phyloP scores from a whole-genome alignment of 2,113 vertebrate genomes.

The Pyrgilauda ruficollis region DNA sequence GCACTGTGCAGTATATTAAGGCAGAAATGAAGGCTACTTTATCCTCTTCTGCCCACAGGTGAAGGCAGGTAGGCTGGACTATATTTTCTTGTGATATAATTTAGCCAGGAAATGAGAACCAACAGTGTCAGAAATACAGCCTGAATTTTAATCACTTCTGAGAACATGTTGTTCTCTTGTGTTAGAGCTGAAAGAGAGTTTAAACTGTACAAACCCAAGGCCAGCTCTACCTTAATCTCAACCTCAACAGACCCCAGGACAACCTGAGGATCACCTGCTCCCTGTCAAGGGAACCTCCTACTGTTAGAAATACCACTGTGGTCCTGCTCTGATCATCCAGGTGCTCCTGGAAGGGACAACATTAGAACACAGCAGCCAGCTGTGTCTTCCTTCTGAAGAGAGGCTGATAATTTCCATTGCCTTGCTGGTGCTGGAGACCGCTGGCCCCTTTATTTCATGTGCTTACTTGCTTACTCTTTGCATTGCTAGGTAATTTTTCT shows the following conservation, averaged over 20 bases:
- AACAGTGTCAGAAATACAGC: neutral
- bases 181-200: neutral
- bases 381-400: neutral
- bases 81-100: slow-evolving; percentile 20
- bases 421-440: neutral
- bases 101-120: slow-evolving; percentile 8
- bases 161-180: neutral
- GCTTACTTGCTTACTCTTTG: neutral
- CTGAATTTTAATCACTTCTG: slow-evolving; percentile 28
- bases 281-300: neutral
- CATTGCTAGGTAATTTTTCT: neutral
- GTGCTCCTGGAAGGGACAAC: neutral
- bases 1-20: slow-evolving; percentile 6
- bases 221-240: neutral
- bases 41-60: slow-evolving; percentile 37
- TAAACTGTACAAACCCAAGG: neutral
- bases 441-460: neutral
- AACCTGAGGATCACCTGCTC: neutral
- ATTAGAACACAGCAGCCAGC: neutral
- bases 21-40: slow-evolving; percentile 37
- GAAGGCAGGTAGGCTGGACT: neutral
- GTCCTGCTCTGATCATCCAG: neutral
- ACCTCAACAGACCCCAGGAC: neutral
- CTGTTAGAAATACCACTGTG: neutral
- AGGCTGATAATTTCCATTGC: neutral